Conservation (phyloP, 2,797 vertebrate species). For the Propithecus perrieri region DNA sequence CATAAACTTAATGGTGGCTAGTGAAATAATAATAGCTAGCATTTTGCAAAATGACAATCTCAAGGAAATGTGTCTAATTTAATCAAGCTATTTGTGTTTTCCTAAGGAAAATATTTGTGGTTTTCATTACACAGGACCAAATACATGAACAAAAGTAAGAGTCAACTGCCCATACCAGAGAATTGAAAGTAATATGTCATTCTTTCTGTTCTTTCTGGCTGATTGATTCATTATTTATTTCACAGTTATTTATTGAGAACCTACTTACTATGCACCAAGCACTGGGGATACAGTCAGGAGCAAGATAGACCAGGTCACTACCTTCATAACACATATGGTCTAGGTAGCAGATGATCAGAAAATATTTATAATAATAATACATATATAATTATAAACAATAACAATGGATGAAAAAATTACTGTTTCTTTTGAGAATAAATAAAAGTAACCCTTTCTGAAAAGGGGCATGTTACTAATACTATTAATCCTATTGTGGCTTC, state of each 20-base stretch:
- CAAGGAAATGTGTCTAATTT: neutral
- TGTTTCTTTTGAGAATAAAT: neutral
- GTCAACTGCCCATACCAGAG: neutral
- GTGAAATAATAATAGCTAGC: neutral
- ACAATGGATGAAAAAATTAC: neutral
- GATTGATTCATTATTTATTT: neutral
- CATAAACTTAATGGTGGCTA: neutral
- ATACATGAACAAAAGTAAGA: neutral
- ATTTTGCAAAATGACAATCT: neutral
- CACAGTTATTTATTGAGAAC: neutral
- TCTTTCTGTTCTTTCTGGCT: neutral
- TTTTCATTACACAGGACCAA: neutral
- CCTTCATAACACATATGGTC: neutral
- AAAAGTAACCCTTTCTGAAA: neutral
- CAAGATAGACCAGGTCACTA: neutral
- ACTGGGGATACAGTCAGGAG: neutral
- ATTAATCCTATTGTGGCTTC: neutral
- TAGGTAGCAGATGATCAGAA: neutral
- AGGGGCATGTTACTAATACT: neutral
- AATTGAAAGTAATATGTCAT: neutral
- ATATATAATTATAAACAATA: neutral
- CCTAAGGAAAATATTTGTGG: neutral
- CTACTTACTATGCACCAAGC: neutral
- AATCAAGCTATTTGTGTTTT: neutral
- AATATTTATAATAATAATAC: neutral